Percentiles rank a stretch among this genome's conserved stretches.
Conservation (phyloP, 2,113 vertebrate species). For the Pseudopodoces humilis region DNA sequence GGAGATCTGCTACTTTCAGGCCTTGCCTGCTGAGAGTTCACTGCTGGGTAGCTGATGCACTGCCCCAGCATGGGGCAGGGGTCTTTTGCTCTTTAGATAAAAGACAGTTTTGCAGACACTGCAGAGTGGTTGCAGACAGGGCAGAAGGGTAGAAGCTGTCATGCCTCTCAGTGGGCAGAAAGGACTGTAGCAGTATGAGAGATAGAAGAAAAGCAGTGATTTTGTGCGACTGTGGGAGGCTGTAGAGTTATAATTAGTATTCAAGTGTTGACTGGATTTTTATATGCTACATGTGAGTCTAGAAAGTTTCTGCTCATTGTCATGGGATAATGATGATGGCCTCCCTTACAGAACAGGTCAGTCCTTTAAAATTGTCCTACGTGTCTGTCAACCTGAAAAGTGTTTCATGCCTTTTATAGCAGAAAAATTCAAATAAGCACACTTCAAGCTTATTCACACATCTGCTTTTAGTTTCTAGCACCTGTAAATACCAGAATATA, state of each 20-base stretch:
- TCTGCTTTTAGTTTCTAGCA: neutral
- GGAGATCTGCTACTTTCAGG: neutral
- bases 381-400: neutral
- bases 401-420: neutral
- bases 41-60: neutral
- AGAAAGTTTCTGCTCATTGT: neutral
- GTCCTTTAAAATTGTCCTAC: neutral
- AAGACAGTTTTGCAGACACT: neutral
- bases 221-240: neutral
- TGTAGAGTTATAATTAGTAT: neutral
- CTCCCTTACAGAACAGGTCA: neutral
- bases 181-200: neutral
- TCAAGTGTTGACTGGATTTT: neutral
- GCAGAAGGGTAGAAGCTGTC: neutral
- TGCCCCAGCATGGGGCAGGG: fast-evolving
- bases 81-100: neutral
- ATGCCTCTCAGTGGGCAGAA: neutral
- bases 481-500: neutral
- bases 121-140: neutral
- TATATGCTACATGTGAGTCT: neutral
- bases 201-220: neutral
- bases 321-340: neutral
- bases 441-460: neutral
- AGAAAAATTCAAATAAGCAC: neutral
- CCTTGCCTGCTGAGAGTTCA: neutral